Evolutionary conservation across 2,113 vertebrate genomes (phyloP).

Genomic region (Anolis carolinensis): DNA sequence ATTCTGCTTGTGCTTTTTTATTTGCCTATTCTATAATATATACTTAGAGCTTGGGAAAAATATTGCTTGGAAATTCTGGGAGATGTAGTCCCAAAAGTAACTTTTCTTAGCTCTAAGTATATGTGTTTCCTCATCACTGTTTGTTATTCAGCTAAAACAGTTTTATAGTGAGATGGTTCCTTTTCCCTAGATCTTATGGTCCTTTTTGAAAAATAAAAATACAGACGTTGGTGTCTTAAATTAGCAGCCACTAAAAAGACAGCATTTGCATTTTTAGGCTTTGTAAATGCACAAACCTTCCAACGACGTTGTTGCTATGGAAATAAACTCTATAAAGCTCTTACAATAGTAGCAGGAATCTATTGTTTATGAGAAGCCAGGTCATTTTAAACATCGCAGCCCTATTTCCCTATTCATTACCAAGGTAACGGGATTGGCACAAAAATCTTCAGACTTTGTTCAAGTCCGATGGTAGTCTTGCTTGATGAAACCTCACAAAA

Average conservation of each 20-base stretch:
- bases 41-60: too few relatives aligned
- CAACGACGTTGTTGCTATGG: constrained; percentile 46
- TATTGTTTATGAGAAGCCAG: constrained; percentile 16
- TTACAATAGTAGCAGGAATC: constrained; percentile 35
- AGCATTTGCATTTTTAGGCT: constrained; percentile 19
- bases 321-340: constrained; percentile 26
- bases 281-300: neutral
- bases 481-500: constrained; percentile 20
- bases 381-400: constrained; percentile 25
- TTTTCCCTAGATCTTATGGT: neutral
- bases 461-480: constrained; percentile 39
- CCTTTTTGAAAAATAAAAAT: neutral
- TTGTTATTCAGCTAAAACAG: neutral
- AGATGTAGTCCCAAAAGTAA: too few relatives aligned
- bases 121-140: too few relatives aligned
- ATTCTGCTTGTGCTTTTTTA: too few relatives aligned
- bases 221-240: neutral
- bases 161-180: too few relatives aligned
- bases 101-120: too few relatives aligned
- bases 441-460: constrained; percentile 47
- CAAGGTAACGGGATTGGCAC: constrained; percentile 52
- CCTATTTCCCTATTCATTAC: constrained; percentile 52
- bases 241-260: constrained; percentile 8
- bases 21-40: too few relatives aligned
- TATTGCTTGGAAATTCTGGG: too few relatives aligned